Evolutionary conservation across 1,140 invertebrate genomes (phyloP), one percentile per base, ranked within the genome.

Genomic region (Spodoptera frugiperda): DNA sequence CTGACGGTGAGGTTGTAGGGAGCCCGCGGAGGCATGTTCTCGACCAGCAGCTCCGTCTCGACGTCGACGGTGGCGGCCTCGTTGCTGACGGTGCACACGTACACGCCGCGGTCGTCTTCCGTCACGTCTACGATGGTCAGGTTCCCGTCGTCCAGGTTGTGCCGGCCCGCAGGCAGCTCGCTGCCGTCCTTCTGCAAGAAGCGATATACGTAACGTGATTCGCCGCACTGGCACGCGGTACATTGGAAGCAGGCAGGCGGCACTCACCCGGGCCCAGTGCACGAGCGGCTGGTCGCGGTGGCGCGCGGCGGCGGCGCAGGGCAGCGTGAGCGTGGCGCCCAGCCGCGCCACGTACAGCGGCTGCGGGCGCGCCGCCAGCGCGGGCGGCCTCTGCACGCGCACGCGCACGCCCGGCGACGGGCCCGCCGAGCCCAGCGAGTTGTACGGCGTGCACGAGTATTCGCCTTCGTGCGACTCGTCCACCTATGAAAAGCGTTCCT

Each of bases 391-490:
- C 94, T 97, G 97, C 55, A 99, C 98, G 84, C 98, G 95, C 78
- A 99, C 98, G 86, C 97, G 96, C 90, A 99, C 98, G 8, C 96
- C 95, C 44, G 96, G 96, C 54, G 98, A 99, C 14, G 97, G 95
- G 1, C 98, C 97, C 67, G 97, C 97, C 5, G 97, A 97, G 19
- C 98, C 98, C 82, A 98, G 95, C 63, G 96, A 95, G 90, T 99
- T 99, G 92, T 97, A 98, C 30, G 98, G 98, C 8, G 97, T 99
- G 89, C 98, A 99, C 21, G 96, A 97, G 93, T 99, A 99, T 80
- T 95, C 95, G 19, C 97, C 97, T 46, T 95, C 96, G 83, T 97
- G 97, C 1, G 95, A 96, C 86, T 97, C 97, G 82, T 96, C 98
- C 83, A 96, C 97, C 95, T 94, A 80, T 6, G 19, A 51, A 17